Evolutionary conservation across 2,888 invertebrate genomes (phyloP).

Genomic region (Amphipoea oculea): DNA sequence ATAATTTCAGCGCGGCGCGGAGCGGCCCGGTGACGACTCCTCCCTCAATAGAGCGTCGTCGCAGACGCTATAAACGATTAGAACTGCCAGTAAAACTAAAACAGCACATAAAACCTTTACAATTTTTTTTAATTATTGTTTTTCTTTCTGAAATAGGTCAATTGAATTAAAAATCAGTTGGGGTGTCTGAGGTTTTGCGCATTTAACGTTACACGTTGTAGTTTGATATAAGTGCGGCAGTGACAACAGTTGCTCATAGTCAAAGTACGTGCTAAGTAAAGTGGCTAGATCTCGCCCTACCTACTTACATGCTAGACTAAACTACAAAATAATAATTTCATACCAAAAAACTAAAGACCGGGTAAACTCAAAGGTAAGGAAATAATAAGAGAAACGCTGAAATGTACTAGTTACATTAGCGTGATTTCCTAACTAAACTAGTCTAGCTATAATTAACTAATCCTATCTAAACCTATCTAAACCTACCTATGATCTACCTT

Average conservation of each 20-base stretch:
- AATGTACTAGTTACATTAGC: slow-evolving; percentile 56
- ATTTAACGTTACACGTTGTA: too few species aligned
- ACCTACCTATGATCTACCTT: slow-evolving; percentile 35
- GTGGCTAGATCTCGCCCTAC: slow-evolving; percentile 5
- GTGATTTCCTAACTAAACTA: slow-evolving; percentile 29
- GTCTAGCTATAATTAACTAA: slow-evolving; percentile 27
- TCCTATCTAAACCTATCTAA: slow-evolving; percentile 27
- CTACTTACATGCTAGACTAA: slow-evolving; percentile 54
- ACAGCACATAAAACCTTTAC: too few species aligned
- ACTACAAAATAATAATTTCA: slow-evolving; percentile 52
- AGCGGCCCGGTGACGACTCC: too few species aligned
- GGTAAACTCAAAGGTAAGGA: slow-evolving; percentile 50
- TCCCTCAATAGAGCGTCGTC: too few species aligned
- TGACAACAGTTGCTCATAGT: neutral
- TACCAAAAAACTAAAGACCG: slow-evolving; percentile 54
- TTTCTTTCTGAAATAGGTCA: too few species aligned
- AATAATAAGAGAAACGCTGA: slow-evolving; percentile 54
- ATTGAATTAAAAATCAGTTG: too few species aligned
- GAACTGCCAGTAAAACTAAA: too few species aligned
- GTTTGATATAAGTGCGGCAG: neutral
- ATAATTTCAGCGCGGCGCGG: too few species aligned
- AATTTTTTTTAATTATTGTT: too few species aligned
- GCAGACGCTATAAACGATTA: too few species aligned
- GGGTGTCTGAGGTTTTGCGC: too few species aligned
- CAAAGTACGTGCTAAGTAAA: slow-evolving; percentile 10